phyloP scores from a whole-genome alignment of 1,140 invertebrate species.

The Pinna nobilis region DNA sequence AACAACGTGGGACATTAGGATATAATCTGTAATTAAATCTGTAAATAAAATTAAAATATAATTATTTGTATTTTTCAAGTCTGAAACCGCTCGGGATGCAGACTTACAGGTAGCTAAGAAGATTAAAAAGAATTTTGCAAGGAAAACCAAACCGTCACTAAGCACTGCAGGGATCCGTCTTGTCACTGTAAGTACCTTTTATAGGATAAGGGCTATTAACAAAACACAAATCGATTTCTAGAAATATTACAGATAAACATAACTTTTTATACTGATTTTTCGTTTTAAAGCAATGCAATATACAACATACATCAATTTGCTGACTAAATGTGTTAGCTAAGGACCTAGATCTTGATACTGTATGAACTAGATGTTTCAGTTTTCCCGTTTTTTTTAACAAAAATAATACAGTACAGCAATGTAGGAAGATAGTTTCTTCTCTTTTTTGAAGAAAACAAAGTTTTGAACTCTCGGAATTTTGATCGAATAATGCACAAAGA shows the following conservation, averaged over 20 bases:
- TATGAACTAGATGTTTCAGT: too few species aligned
- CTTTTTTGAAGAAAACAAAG: too few species aligned
- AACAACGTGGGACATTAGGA: not conserved
- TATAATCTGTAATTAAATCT: not conserved
- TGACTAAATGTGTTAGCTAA: slow-evolving; percentile 3
- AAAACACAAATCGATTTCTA: not conserved
- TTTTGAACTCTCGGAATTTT: too few species aligned
- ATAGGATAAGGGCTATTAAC: not conserved
- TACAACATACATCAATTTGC: slow-evolving; percentile 1
- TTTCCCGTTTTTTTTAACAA: too few species aligned
- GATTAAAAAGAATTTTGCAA: slow-evolving; percentile 72
- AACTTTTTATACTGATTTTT: not conserved
- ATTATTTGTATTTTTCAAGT: slow-evolving; percentile 55
- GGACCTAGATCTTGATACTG: not conserved
- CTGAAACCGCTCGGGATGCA: slow-evolving; percentile 71
- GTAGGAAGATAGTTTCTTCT: too few species aligned
- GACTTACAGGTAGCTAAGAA: slow-evolving; percentile 71
- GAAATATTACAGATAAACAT: not conserved
- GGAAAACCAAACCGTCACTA: slow-evolving; percentile 63
- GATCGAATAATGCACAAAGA: too few species aligned
- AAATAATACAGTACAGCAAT: too few species aligned
- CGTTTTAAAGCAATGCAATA: not conserved
- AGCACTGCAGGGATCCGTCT: slow-evolving; percentile 71
- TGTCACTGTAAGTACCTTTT: slow-evolving; percentile 70
- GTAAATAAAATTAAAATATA: not conserved